These are phyloP conservation scores for Operophtera brumata DNA, from an alignment of 2,888 invertebrate species.

Conservation along the genomic window DNA sequence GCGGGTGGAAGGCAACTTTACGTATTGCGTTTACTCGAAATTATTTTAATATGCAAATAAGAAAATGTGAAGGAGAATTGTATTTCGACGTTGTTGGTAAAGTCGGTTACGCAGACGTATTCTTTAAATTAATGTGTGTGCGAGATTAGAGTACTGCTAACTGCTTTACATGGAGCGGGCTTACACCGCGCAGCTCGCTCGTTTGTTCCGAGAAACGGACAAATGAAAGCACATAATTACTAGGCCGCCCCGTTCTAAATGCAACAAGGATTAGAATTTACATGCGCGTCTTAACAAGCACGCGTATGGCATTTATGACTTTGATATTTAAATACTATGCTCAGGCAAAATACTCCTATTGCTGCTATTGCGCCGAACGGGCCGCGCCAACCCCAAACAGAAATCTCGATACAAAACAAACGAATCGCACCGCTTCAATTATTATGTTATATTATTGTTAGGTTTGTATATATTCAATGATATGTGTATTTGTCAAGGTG, in stretches of 20 bases:
- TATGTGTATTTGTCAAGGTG: too few species aligned
- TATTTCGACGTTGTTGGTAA: constrained; percentile 74
- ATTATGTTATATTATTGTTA: too few species aligned
- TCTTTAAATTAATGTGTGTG: constrained; percentile 79
- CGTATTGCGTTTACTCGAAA: constrained; percentile 79
- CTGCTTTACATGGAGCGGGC: constrained; percentile 77
- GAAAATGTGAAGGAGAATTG: constrained; percentile 79
- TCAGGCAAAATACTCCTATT: not conserved
- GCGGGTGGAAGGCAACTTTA: constrained; percentile 68
- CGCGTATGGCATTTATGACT: constrained; percentile 78
- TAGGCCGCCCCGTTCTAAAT: constrained; percentile 77
- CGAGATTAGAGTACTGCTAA: constrained; percentile 79
- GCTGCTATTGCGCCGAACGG: not conserved
- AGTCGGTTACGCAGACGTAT: constrained; percentile 77
- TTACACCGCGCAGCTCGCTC: constrained; percentile 67
- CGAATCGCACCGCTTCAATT: too few species aligned
- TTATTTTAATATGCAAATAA: constrained; percentile 81
- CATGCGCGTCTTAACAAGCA: constrained; percentile 74
- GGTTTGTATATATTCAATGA: too few species aligned
- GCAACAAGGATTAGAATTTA: constrained; percentile 79
- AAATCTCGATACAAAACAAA: too few species aligned
- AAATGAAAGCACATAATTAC: constrained; percentile 81
- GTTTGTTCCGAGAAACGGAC: constrained; percentile 77
- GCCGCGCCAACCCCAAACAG: too few species aligned
- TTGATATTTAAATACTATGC: constrained; percentile 65